Evolutionary conservation across 2,888 invertebrate genomes (phyloP), one percentile per base, ranked within the genome.

Genomic region (Halictus ligatus): DNA sequence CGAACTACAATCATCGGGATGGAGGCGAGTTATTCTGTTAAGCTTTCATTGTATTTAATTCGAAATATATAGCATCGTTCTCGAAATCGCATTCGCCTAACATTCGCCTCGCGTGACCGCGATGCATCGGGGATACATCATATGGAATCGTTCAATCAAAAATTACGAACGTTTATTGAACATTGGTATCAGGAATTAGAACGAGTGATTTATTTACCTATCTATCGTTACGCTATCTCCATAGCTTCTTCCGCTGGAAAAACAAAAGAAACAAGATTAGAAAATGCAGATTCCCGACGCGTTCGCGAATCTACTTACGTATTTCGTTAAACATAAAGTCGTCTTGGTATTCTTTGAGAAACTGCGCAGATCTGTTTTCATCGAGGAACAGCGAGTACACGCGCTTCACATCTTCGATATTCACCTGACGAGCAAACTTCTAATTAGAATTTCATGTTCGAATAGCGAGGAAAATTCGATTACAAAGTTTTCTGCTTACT

Each of bases 371-470:
- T 80, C 99, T 96, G 82, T 97, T 97, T 95, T 99, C 99, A 94
- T 99, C 99, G 89, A 99, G 96, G 95, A 99, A 99, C 80, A 99
- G 95, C 0, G 98, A 98, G 95, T 99, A 99, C 0, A 99, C 99
- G 89, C 98, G 97, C 95, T 98, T 99, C 0, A 99, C 98, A 93
- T 99, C 99, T 75, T 98, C 98, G 89, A 98, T 98, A 88, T 96
- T 97, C 21, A 97, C 96, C 97, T 97, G 92, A 1, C 87, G 18
- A 85, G 48, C 40, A 48, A 29, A 7, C 3, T 2, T 13, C 21
- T 18, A 35, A 25, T 29, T 10, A 25, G 21, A 25, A 64, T 64
- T 1, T 46, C 15, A 15, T 18, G 58, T 69, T 12, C 29, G 18
- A 7, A 69, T 15, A 25, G 1, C 35, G 29, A n/a, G 8, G 21